Percentiles rank a stretch among this genome's conserved stretches.
phyloP scores from a whole-genome alignment of 2,113 vertebrate species.

The Anhinga anhinga region DNA sequence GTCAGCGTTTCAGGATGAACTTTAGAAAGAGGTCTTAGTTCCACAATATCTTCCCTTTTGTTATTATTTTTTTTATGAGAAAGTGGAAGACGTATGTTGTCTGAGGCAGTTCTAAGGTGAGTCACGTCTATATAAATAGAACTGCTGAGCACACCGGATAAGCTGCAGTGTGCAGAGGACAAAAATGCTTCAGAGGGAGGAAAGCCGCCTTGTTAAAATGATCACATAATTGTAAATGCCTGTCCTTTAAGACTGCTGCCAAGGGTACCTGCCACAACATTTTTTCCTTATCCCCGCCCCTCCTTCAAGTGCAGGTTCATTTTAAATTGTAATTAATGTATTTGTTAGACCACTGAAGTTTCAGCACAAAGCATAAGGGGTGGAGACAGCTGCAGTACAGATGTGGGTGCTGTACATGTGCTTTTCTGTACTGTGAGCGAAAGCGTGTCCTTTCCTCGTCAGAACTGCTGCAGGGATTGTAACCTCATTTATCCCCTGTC shows the following conservation, averaged over 20 bases:
- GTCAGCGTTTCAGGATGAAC: fast-evolving
- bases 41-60: neutral
- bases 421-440: neutral
- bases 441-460: neutral
- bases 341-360: neutral
- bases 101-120: neutral
- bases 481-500: neutral
- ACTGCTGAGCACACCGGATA: neutral
- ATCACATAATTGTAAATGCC: neutral
- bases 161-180: neutral
- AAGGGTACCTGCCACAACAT: neutral
- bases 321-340: neutral
- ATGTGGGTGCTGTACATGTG: neutral
- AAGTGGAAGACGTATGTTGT: neutral
- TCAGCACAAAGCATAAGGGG: neutral
- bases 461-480: neutral
- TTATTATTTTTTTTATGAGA: neutral
- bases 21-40: neutral
- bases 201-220: neutral
- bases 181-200: neutral
- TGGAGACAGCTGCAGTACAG: neutral
- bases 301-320: neutral
- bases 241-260: neutral
- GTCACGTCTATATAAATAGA: neutral
- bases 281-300: neutral